A percentile compares a stretch with the other conserved stretches of the same genome.
Conservation (phyloP, 1,140 invertebrate genomes). For the Homalodisca vitripennis region DNA sequence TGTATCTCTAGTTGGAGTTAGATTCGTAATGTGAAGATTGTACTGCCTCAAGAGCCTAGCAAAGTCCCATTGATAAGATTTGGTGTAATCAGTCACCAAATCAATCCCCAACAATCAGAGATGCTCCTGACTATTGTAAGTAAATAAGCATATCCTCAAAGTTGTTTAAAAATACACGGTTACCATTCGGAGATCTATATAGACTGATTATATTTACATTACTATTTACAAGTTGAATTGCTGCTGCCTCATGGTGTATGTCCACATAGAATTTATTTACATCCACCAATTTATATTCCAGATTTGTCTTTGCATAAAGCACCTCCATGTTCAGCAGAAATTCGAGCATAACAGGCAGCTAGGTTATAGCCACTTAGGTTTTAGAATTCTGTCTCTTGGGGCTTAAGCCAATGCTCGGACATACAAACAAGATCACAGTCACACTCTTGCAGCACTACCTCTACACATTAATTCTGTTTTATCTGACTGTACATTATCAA, state of each 20-base stretch:
- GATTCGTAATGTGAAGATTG: neutral
- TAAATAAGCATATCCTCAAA: neutral
- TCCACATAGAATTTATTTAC: neutral
- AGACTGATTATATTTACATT: neutral
- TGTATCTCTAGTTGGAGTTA: neutral
- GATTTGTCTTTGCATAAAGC: neutral
- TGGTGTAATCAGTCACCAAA: neutral
- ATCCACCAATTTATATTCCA: neutral
- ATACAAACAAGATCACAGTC: too few relatives aligned
- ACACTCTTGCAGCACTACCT: too few relatives aligned
- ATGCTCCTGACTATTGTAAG: neutral
- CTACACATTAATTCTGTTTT: too few relatives aligned
- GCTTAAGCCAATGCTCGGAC: too few relatives aligned
- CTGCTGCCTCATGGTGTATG: neutral
- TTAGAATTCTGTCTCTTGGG: too few relatives aligned
- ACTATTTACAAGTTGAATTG: neutral
- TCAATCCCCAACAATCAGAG: neutral
- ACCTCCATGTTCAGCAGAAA: too few relatives aligned
- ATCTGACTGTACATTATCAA: too few relatives aligned
- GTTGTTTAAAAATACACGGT: neutral
- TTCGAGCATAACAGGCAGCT: too few relatives aligned
- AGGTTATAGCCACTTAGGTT: too few relatives aligned
- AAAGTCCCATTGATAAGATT: conserved; percentile 11
- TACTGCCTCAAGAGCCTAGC: neutral
- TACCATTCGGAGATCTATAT: neutral